Base-by-base conservation (phyloP, 2,888 invertebrate species). In the Stegophylla sp. region DNA sequence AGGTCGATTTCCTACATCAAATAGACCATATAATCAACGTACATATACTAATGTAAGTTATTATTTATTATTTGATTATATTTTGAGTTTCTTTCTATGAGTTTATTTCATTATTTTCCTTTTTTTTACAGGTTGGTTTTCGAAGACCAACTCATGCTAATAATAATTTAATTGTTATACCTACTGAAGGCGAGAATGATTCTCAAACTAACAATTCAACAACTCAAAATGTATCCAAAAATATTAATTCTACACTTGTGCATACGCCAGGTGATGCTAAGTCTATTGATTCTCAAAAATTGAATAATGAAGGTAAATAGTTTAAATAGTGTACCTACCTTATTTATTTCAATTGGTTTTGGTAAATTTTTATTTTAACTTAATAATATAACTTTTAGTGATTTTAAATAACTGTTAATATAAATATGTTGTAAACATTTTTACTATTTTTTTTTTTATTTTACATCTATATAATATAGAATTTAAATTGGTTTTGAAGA, bases 161-260 rank as follows among this genome's bases (percentile, higher is more conserved):
- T 10, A 79, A 79, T 13, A 79, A 79, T 79, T 63, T 79, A 4
- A 79, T 79, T 63, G 67, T 79, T 43, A 79, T 79, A 69, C 79
- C 79, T 51, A 79, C 41, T n/a, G 79, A 79, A 23, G n/a, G 34
- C 23, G 79, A 79, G 63, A 20, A 61, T 34, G 79, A 79, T 51
- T n/a, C 59, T 0, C 71, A 23, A 23, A 13, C 34, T 17, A 61
- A 79, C 61, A 23, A 71, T 71, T 51, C 51, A 34, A 7, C 10
- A 71, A 23, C 67, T 1, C 64, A 53, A 7, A 75, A 43, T 23
- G 23, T 43, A 41, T 1, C 51, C 9, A 43, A 41, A 26, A 23
- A 17, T 51, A 23, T 9, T 34, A 34, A 41, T 64, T 66, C 53
- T 53, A 53, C 41, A 76, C n/a, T 13, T 9, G 9, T 12, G 3